Base-by-base conservation (phyloP, 2,113 vertebrate genomes). In the Onychostruthus taczanowskii region DNA sequence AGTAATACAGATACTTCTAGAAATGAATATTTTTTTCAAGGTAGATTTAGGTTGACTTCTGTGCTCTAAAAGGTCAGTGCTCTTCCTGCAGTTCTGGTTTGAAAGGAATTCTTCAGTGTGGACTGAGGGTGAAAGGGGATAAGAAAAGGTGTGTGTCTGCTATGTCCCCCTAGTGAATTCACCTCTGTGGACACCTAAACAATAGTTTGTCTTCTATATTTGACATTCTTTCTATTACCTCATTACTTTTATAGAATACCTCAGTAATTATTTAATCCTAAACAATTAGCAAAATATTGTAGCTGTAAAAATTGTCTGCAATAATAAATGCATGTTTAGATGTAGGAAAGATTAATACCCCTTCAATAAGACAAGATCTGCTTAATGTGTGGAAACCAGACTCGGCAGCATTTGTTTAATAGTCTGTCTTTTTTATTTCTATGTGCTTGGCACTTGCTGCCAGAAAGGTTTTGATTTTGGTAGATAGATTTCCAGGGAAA, bases 11-110 rank as follows among this genome's bases (percentile, higher is more conserved):
- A 85, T 37, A 95, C 64, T 76, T 76, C 53, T 89, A 90, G 79
- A 88, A 83, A 53, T 67, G 4, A 86, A 11, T 93, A 39, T 76
- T 90, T 97, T 97, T 89, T 80, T 59, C 90, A 89, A 91, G 28
- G n/a, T 79, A 82, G 64, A 63, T 95, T 92, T 94, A 92, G 53
- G 43, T 11, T 93, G 73, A 63, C 74, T 78, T 75, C 85, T 85
- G 64, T 58, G 52, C 64, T 77, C 69, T 94, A 30, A 80, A 95
- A 88, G 74, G 64, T 61, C 81, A 84, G 9, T 35, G 61, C 6
- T 47, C 10, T 92, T 61, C 68, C 58, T 84, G 52, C 13, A 55
- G 59, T 28, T 66, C 30, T 59, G 47, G 82, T 85, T 63, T 79
- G 66, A 39, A 35, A 78, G 35, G 27, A 67, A 63, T 78, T 78